Conservation (phyloP, 2,797 vertebrate genomes). For the Thripadectes ignobilis region DNA sequence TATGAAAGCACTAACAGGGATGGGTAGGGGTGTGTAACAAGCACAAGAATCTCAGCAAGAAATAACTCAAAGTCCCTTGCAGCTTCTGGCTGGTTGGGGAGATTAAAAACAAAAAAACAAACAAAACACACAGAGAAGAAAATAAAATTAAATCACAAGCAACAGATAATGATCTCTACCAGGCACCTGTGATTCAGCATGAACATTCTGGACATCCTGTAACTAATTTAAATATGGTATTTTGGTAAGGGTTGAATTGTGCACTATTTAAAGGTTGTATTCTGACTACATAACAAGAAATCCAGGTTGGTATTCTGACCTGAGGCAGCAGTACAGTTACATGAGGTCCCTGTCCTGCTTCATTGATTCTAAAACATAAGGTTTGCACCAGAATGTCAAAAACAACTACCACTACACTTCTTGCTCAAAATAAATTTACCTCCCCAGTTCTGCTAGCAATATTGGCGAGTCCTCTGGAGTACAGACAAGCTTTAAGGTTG, state of each 20-base stretch:
- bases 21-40: neutral
- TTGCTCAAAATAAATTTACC: neutral
- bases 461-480: neutral
- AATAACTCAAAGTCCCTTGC: neutral
- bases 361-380: neutral
- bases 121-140: neutral
- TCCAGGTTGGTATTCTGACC: neutral
- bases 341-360: neutral
- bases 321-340: neutral
- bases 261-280: neutral
- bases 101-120: neutral
- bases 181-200: neutral
- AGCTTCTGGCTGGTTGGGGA: neutral
- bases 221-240: neutral
- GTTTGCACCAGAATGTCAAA: neutral
- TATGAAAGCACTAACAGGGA: neutral
- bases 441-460: neutral
- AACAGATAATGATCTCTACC: neutral
- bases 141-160: neutral
- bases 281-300: neutral
- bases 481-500: neutral
- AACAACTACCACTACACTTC: neutral
- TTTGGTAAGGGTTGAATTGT: neutral
- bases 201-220: neutral
- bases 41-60: neutral